These are phyloP conservation scores for Vireo griseus DNA, from an alignment of 2,797 vertebrate species.

Conservation along the genomic window DNA sequence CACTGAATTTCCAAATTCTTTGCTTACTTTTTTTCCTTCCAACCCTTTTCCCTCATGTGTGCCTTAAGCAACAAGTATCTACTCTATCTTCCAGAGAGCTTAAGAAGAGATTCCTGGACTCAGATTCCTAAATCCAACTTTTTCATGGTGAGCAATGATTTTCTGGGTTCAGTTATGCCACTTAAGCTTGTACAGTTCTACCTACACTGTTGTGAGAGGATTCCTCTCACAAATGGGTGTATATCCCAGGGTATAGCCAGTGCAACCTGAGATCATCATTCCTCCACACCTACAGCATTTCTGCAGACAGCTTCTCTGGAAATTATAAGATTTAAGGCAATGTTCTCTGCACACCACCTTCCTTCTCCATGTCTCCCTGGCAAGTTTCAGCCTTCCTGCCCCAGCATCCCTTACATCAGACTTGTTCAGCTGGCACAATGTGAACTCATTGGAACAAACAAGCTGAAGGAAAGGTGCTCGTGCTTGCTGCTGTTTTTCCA, in stretches of 20 bases:
- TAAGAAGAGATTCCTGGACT: not conserved
- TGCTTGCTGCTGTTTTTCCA: not conserved
- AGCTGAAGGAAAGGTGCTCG: not conserved
- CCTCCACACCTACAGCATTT: not conserved
- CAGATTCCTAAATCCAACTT: not conserved
- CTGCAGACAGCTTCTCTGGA: not conserved
- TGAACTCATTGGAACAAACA: not conserved
- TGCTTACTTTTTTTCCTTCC: not conserved
- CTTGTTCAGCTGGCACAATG: not conserved
- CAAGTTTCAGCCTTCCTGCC: not conserved
- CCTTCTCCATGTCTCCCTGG: not conserved
- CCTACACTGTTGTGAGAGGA: not conserved
- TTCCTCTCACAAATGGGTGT: not conserved
- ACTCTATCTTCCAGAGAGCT: not conserved
- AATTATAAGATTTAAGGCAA: not conserved
- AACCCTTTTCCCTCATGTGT: not conserved
- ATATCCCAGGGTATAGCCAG: not conserved
- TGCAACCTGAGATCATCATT: not conserved
- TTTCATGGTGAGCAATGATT: not conserved
- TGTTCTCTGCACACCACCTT: not conserved
- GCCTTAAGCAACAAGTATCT: not conserved
- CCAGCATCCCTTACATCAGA: not conserved
- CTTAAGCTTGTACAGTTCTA: not conserved
- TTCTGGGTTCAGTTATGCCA: not conserved
- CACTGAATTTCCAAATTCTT: not conserved